A percentile compares a stretch with the other conserved stretches of the same genome.
phyloP scores from a whole-genome alignment of 2,113 vertebrate genomes.

The Elephantulus edwardii region DNA sequence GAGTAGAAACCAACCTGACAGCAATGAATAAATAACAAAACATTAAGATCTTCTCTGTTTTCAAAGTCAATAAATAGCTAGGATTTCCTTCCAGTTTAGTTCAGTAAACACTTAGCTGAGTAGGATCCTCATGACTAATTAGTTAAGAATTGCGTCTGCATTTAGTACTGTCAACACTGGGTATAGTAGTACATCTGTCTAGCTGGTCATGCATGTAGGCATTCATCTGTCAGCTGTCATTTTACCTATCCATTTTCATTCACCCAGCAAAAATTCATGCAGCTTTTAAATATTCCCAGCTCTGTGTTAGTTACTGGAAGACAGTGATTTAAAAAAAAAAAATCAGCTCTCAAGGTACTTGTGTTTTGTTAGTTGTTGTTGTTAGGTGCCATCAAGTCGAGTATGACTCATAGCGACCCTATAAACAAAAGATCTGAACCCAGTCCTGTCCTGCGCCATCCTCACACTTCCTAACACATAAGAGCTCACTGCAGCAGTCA shows the following conservation, averaged over 20 bases:
- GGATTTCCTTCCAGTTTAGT: neutral
- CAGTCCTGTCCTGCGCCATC: too few species aligned
- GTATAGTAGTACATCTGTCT: fast-evolving
- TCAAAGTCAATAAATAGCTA: neutral
- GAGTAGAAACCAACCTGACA: neutral
- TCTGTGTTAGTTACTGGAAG: neutral
- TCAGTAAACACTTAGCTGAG: neutral
- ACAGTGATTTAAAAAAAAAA: neutral
- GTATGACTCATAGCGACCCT: too few species aligned
- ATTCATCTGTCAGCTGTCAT: neutral
- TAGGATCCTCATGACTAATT: neutral
- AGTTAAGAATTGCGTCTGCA: too few species aligned
- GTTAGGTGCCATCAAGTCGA: too few species aligned
- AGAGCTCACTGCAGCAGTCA: too few species aligned
- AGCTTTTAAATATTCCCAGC: too few species aligned
- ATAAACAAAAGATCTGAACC: too few species aligned
- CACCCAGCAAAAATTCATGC: neutral
- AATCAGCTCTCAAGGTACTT: neutral
- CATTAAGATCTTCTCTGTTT: neutral
- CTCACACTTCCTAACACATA: too few species aligned
- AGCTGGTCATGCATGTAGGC: neutral
- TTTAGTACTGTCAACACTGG: neutral
- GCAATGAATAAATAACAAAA: neutral
- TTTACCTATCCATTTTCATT: neutral
- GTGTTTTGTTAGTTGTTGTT: too few species aligned